Evolutionary conservation across 2,888 invertebrate genomes (phyloP).

Genomic region (Tinea trinotella): DNA sequence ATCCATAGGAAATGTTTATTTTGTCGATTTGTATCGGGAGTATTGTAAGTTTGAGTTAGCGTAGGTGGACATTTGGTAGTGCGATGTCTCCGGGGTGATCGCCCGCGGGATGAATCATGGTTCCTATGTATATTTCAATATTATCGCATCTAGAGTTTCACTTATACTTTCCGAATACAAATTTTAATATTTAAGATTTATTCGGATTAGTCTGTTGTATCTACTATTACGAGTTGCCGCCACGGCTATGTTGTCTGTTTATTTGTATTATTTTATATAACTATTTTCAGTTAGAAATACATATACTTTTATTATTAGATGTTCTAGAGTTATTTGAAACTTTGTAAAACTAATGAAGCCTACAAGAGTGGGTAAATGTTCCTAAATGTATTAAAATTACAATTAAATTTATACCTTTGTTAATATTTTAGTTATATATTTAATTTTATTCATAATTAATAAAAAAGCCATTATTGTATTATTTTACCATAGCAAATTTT

Average conservation of each 20-base stretch:
- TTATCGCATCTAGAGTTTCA: slow-evolving; percentile 73
- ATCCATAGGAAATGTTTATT: slow-evolving; percentile 28
- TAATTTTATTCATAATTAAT: slow-evolving; percentile 3
- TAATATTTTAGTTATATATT: slow-evolving; percentile 10
- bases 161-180: slow-evolving; percentile 73
- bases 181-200: slow-evolving; percentile 72
- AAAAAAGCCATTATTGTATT: slow-evolving; percentile 24
- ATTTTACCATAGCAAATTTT: slow-evolving; percentile 20
- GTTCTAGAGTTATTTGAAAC: not conserved
- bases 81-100: slow-evolving; percentile 63
- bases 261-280: slow-evolving; percentile 28
- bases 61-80: slow-evolving; percentile 61
- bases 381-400: slow-evolving; percentile 2
- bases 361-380: not conserved
- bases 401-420: not conserved
- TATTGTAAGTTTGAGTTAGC: slow-evolving; percentile 50
- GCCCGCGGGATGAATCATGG: slow-evolving; percentile 71
- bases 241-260: slow-evolving; percentile 66
- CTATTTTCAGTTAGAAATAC: not conserved
- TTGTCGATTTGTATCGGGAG: slow-evolving; percentile 24
- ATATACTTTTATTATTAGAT: not conserved
- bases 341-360: not conserved
- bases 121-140: slow-evolving; percentile 75
- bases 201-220: slow-evolving; percentile 71
- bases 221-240: slow-evolving; percentile 60